phyloP scores from a whole-genome alignment of 1,140 invertebrate genomes.

The Adoxophyes honmai region DNA sequence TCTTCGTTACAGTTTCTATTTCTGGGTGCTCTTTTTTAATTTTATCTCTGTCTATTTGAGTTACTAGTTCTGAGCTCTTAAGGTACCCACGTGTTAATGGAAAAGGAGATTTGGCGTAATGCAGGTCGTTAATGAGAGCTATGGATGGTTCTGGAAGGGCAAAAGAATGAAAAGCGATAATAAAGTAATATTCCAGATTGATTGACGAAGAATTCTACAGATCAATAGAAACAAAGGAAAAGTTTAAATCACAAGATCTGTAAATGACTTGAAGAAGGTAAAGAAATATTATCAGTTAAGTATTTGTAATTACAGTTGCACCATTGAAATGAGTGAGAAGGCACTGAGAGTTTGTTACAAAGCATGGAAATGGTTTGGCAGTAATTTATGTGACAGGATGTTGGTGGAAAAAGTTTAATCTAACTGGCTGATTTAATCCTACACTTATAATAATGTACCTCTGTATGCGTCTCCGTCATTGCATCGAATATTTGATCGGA shows the following conservation, averaged over 20 bases:
- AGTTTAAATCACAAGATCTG: no score
- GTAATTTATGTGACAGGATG: no score
- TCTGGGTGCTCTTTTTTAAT: conserved; percentile 10
- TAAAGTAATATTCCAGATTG: no score
- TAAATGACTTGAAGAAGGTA: conserved; percentile 18
- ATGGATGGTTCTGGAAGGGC: conserved; percentile 59
- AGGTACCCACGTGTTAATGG: conserved; percentile 66
- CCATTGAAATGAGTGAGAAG: not conserved
- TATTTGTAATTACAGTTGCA: not conserved
- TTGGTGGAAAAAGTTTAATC: no score
- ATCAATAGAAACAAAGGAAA: no score
- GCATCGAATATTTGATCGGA: no score
- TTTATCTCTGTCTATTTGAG: conserved; percentile 19
- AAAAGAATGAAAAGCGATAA: conserved; percentile 65
- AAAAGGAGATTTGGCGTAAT: conserved; percentile 60
- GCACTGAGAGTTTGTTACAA: no score
- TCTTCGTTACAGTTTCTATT: conserved; percentile 18
- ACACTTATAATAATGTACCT: no score
- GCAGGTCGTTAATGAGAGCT: conserved; percentile 39
- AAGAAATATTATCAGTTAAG: not conserved
- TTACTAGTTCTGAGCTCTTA: conserved; percentile 35
- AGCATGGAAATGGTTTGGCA: no score
- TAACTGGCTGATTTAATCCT: no score
- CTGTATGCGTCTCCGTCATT: no score
- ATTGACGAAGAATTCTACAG: no score